phyloP scores from a whole-genome alignment of 2,113 vertebrate genomes.

The Podarcis cretensis region DNA sequence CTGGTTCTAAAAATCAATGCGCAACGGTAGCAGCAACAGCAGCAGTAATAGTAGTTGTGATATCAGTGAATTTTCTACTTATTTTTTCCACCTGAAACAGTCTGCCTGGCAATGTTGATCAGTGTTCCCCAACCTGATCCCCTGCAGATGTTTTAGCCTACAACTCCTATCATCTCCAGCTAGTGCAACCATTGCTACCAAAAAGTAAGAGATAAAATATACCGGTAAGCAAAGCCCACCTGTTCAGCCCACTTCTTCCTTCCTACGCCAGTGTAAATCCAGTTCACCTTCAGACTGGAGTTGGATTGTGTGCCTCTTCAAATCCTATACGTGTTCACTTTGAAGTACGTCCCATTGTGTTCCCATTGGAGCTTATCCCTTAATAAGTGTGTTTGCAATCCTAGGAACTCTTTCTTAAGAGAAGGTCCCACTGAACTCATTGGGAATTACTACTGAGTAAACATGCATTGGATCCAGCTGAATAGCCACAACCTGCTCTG shows the following conservation, averaged over 20 bases:
- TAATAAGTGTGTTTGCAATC: no score
- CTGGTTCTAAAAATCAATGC: background rate
- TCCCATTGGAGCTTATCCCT: no score
- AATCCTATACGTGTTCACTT: background rate
- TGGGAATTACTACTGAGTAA: background rate
- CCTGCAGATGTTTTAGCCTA: no score
- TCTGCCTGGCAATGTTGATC: background rate
- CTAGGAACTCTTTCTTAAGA: no score
- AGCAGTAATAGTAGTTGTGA: background rate
- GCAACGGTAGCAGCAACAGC: background rate
- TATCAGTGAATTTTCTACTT: background rate
- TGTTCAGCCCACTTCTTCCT: background rate
- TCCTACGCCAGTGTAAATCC: background rate
- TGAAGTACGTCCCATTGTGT: background rate
- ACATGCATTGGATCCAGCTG: background rate
- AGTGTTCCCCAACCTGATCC: no score
- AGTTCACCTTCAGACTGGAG: background rate
- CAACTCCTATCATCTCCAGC: no score
- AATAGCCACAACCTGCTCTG: background rate
- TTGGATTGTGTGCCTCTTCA: background rate
- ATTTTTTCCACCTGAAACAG: background rate
- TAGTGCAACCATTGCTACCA: no score
- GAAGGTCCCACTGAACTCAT: background rate
- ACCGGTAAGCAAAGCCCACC: background rate
- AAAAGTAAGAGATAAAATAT: background rate